Conservation (phyloP, 2,113 vertebrate genomes). For the Chionis minor region DNA sequence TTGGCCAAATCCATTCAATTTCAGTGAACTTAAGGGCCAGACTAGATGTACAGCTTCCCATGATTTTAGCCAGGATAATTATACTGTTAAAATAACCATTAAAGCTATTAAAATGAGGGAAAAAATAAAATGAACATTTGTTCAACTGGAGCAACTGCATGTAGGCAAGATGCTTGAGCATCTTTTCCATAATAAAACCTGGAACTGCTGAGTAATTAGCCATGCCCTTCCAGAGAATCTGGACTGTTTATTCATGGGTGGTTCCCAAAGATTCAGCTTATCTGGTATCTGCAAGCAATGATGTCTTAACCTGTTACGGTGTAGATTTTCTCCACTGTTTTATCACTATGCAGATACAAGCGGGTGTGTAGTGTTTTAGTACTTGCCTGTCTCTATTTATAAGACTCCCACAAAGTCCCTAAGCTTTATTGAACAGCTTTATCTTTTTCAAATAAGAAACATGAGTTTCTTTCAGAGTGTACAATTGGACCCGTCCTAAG, state of each 20-base stretch:
- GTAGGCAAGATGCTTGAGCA: background rate
- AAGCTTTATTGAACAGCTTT: conserved; percentile 28
- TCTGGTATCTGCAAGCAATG: background rate
- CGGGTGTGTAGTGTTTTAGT: background rate
- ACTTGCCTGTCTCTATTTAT: background rate
- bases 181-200: background rate
- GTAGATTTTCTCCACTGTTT: background rate
- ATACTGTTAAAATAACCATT: background rate
- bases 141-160: background rate
- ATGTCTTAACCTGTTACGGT: background rate
- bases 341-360: background rate
- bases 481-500: background rate
- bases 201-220: background rate
- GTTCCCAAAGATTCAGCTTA: background rate
- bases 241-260: background rate
- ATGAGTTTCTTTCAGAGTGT: background rate
- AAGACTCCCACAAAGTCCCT: background rate
- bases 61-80: background rate
- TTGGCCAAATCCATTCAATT: background rate
- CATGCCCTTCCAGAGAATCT: background rate
- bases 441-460: conserved; percentile 59
- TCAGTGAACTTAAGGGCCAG: background rate
- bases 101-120: background rate
- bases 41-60: background rate
- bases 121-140: background rate